A percentile compares a stretch with the other conserved stretches of the same genome.
phyloP scores from a whole-genome alignment of 2,113 vertebrate genomes.

The Eurypyga helias region DNA sequence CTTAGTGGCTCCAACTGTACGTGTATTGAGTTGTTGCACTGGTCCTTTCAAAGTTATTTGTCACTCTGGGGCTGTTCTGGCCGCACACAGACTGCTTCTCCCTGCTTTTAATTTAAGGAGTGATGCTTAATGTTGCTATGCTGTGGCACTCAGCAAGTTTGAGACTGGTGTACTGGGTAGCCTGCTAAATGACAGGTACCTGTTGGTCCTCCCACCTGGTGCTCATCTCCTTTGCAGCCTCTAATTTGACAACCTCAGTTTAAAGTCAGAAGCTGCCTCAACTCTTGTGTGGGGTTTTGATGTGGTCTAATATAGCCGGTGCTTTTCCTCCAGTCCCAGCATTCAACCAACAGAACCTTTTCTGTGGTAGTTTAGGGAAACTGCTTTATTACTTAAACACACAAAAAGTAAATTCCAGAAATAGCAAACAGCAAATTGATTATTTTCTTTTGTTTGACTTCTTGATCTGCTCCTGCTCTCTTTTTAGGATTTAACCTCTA shows the following conservation, averaged over 20 bases:
- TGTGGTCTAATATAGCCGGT: neutral
- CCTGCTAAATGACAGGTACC: neutral
- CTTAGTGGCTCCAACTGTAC: neutral
- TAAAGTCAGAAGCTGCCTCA: neutral
- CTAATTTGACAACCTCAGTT: neutral
- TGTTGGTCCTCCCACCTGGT: neutral
- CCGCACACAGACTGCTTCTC: neutral
- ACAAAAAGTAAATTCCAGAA: constrained; percentile 32
- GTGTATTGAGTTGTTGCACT: neutral
- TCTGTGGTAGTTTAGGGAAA: neutral
- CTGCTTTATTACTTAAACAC: neutral
- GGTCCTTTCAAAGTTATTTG: neutral
- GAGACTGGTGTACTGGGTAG: neutral
- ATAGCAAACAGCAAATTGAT: constrained; percentile 23
- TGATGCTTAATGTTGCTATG: neutral
- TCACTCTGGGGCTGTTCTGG: neutral
- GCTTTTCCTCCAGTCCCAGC: neutral
- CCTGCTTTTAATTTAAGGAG: neutral
- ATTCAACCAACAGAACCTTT: neutral
- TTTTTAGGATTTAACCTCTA: neutral
- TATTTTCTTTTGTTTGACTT: neutral
- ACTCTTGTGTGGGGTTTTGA: neutral
- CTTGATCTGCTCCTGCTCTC: neutral
- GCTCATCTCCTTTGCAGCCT: neutral
- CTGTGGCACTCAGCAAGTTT: neutral